Evolutionary conservation across 2,797 vertebrate species (phyloP).

Genomic region (Rhodeus uyekii): DNA sequence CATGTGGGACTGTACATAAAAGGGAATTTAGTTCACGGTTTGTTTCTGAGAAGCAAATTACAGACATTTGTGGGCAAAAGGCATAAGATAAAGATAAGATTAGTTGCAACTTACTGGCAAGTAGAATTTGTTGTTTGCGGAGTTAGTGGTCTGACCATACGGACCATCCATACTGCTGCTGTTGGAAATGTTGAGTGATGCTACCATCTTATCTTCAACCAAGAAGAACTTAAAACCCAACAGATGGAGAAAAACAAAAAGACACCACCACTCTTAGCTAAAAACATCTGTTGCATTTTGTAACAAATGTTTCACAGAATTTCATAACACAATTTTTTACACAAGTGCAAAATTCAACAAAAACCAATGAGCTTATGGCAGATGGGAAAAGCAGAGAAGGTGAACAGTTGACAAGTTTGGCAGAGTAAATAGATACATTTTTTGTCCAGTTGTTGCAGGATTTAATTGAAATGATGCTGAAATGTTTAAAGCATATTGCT

Average conservation of each 20-base stretch:
- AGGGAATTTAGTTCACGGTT: background rate
- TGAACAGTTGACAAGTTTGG: background rate
- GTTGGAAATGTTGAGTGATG: constrained; percentile 82
- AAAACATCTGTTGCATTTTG: constrained; percentile 18
- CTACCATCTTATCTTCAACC: constrained; percentile 72
- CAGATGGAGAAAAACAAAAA: constrained; percentile 28
- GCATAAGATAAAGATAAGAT: background rate
- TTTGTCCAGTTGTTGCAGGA: background rate
- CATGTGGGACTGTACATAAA: background rate
- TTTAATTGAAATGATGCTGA: background rate
- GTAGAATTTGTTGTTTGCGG: constrained; percentile 85
- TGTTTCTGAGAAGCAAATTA: background rate
- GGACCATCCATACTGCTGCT: constrained; percentile 75
- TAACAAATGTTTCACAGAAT: background rate
- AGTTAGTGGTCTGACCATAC: constrained; percentile 66
- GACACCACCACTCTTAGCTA: constrained; percentile 3
- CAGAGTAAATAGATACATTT: background rate
- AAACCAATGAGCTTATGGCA: background rate
- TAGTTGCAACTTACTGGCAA: constrained; percentile 84
- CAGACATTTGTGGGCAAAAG: background rate
- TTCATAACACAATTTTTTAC: background rate
- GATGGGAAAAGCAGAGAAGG: constrained; percentile 13
- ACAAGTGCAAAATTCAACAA: background rate
- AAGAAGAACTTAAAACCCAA: constrained; percentile 85
- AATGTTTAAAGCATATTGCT: background rate